Evolutionary conservation across 2,888 invertebrate species (phyloP).

Genomic region (Acronicta leporina): DNA sequence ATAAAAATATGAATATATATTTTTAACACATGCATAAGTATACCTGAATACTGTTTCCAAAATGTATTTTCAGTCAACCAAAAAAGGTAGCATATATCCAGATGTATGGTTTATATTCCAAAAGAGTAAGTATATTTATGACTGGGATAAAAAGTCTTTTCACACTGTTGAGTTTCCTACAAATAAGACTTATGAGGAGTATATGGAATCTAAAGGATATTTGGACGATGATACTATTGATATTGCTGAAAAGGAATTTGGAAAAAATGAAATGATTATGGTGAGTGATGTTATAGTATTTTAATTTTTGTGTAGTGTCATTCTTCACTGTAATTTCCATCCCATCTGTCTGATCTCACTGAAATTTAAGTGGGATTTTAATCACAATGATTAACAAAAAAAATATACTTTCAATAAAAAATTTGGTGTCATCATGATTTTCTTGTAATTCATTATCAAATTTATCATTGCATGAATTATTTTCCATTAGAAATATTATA

Average conservation of each 20-base stretch:
- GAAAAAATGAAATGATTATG: conserved; percentile 95
- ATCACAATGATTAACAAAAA: no score
- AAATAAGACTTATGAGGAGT: conserved; percentile 91
- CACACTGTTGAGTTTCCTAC: conserved; percentile 95
- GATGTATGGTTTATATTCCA: conserved; percentile 98
- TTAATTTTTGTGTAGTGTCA: not conserved
- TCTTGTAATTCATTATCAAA: no score
- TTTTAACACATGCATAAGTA: not conserved
- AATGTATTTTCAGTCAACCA: conserved; percentile 67
- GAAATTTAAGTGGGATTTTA: no score
- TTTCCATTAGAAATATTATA: no score
- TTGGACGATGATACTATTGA: conserved; percentile 94
- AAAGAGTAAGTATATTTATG: conserved; percentile 98
- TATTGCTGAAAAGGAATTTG: conserved; percentile 94
- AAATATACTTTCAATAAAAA: no score
- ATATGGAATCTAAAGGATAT: conserved; percentile 96
- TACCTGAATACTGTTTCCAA: not conserved
- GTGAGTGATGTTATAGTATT: conserved; percentile 80
- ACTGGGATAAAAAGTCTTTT: conserved; percentile 94
- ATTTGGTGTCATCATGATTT: no score
- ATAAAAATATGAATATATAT: conserved; percentile 10
- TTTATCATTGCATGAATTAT: no score
- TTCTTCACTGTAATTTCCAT: not conserved
- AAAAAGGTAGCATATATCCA: conserved; percentile 83
- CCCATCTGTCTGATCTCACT: no score